Conservation (phyloP, 2,113 vertebrate species). For the Balaeniceps rex region DNA sequence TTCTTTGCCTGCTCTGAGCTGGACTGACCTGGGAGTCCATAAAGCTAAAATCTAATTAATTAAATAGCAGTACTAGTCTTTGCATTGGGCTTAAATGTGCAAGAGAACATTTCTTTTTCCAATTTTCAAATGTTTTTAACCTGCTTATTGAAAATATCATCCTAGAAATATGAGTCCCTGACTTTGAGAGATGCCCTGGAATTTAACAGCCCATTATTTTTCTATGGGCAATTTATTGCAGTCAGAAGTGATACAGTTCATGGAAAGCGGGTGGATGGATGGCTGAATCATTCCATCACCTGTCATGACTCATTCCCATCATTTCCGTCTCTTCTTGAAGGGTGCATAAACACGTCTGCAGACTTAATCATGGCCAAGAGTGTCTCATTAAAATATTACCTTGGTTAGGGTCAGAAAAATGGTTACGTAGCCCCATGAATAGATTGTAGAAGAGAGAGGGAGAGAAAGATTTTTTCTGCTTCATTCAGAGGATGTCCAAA, state of each 20-base stretch:
- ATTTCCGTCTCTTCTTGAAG: constrained; percentile 13
- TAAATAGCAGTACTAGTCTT: background rate
- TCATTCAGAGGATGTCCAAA: background rate
- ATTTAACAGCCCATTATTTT: constrained; percentile 64
- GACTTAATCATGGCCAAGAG: background rate
- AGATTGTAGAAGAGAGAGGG: background rate
- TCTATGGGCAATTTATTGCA: constrained; percentile 55
- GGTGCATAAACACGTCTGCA: constrained; percentile 45
- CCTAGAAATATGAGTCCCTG: background rate
- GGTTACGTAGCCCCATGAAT: background rate
- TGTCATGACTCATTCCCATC: constrained; percentile 64
- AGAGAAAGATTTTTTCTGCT: background rate
- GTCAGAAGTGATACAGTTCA: constrained; percentile 46
- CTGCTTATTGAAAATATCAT: background rate
- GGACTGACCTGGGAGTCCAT: background rate
- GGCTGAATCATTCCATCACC: constrained; percentile 60
- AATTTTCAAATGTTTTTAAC: background rate
- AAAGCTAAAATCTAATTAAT: background rate
- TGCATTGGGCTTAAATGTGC: background rate
- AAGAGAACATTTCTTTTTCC: background rate
- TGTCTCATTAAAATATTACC: constrained; percentile 27
- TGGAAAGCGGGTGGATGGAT: constrained; percentile 16
- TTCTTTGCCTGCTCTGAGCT: background rate
- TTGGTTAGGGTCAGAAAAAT: background rate
- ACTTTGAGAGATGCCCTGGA: constrained; percentile 50